Conservation (phyloP, 2,113 vertebrate genomes). For the Alligator mississippiensis region DNA sequence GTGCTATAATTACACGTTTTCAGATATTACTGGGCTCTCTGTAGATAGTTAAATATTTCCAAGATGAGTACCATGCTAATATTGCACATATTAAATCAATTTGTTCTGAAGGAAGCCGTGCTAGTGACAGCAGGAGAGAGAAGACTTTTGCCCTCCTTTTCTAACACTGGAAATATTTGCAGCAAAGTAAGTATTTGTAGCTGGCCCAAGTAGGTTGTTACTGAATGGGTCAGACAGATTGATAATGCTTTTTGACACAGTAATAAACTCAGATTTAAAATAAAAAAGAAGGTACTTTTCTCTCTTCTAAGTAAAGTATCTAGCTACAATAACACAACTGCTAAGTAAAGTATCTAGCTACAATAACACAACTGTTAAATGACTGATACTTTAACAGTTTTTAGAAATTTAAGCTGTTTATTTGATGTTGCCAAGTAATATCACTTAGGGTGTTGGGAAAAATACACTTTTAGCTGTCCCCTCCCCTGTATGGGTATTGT, state of each 20-base stretch:
- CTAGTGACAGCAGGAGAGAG: not conserved
- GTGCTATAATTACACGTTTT: not conserved
- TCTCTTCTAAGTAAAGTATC: not conserved
- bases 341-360: not conserved
- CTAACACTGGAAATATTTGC: constrained; percentile 8
- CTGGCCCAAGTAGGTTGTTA: constrained; percentile 8
- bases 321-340: not conserved
- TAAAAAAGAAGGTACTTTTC: constrained; percentile 18
- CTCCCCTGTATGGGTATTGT: not conserved
- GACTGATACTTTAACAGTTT: not conserved
- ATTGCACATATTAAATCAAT: constrained; percentile 37
- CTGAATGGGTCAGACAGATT: constrained; percentile 43
- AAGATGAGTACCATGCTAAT: constrained; percentile 13
- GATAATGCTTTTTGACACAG: constrained; percentile 22
- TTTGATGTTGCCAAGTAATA: not conserved
- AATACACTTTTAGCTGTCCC: not conserved
- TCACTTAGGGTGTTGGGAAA: not conserved
- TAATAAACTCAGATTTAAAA: constrained; percentile 31
- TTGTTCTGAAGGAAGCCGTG: not conserved
- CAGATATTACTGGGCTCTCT: not conserved
- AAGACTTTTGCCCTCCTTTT: not conserved
- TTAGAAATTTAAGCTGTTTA: not conserved
- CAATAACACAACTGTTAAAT: not conserved
- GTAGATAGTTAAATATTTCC: constrained; percentile 20
- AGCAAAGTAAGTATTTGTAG: constrained; percentile 14